These are phyloP conservation scores for Heliconius ismenius DNA, from an alignment of 2,888 invertebrate species.

Conservation along the genomic window DNA sequence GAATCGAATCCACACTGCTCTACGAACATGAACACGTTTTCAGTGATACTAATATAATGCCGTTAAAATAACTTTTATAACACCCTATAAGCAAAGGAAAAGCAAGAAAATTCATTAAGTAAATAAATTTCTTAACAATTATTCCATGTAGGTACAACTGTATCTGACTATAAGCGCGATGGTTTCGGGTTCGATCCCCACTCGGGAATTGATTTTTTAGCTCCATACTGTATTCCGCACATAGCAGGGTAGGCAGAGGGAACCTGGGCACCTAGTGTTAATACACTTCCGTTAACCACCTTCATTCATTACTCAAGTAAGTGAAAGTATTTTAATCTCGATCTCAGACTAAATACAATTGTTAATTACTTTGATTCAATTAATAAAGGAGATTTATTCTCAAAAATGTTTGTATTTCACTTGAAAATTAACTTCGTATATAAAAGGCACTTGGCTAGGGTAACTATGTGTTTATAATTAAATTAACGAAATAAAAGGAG, in stretches of 20 bases:
- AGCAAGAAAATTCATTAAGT: background rate
- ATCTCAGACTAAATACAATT: background rate
- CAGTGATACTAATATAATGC: no score
- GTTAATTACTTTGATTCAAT: slow-evolving; percentile 18
- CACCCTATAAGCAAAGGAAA: background rate
- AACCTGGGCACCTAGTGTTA: no score
- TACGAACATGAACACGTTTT: no score
- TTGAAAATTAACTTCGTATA: slow-evolving; percentile 21
- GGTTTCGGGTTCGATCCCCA: no score
- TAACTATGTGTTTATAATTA: background rate
- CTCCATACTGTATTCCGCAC: no score
- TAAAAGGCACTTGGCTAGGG: slow-evolving; percentile 15
- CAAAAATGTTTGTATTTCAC: slow-evolving; percentile 22
- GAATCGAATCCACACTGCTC: no score
- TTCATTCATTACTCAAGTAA: background rate
- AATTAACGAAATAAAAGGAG: background rate
- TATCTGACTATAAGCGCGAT: no score
- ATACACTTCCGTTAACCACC: no score
- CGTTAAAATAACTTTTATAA: background rate
- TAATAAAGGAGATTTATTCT: slow-evolving; percentile 22
- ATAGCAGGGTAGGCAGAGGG: no score
- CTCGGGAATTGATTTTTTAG: no score
- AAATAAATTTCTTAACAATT: background rate
- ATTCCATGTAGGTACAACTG: no score
- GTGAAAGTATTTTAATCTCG: background rate